Evolutionary conservation across 2,113 vertebrate species (phyloP), one percentile per base, ranked within the genome.

Genomic region (Brachyhypopomus gauderio): DNA sequence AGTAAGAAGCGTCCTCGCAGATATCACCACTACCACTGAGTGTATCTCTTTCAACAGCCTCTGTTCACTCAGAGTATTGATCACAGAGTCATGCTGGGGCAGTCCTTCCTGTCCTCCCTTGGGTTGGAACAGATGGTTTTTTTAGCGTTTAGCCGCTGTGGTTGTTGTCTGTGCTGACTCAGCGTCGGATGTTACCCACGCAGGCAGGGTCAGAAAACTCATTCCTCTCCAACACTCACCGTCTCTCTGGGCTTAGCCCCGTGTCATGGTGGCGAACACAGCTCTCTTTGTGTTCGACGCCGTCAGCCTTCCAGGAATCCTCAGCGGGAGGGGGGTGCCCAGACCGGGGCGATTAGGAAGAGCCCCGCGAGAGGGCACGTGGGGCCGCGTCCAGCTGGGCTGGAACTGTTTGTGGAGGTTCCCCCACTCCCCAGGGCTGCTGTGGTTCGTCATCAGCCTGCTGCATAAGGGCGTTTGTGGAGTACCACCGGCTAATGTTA

Each of bases 261-360:
- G 89, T 81, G 80, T 91, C 86, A 82, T 72, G 84, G 9, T 58
- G 77, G 81, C 56, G 77, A 89, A 93, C 91, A 94, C 85, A 89
- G 86, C 84, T 84, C 85, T 91, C 89, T 89, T 92, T 93, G 91
- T 94, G 81, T 79, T 79, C 67, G 71, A 82, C 81, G 87, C 81
- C 85, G 86, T 83, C 86, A 69, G 81, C 9, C 62, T 84, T 87
- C 81, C 82, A 88, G 83, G 83, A 86, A 89, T 83, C 72, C 78
- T 84, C 86, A 84, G 77, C 88, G 79, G 88, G 82, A 89, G 88
- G 82, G 82, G 56, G 41, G 67, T 7, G 23, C 78, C 79, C 64
- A 73, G 75, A 83, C 63, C 70, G 27, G 27, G 11, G 27, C 55
- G 77, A 72, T 84, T 69, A 60, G 67, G n/a, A 77, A 82, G 55